These are phyloP conservation scores for Synanthedon vespiformis DNA, from an alignment of 2,888 invertebrate genomes.

Conservation along the genomic window DNA sequence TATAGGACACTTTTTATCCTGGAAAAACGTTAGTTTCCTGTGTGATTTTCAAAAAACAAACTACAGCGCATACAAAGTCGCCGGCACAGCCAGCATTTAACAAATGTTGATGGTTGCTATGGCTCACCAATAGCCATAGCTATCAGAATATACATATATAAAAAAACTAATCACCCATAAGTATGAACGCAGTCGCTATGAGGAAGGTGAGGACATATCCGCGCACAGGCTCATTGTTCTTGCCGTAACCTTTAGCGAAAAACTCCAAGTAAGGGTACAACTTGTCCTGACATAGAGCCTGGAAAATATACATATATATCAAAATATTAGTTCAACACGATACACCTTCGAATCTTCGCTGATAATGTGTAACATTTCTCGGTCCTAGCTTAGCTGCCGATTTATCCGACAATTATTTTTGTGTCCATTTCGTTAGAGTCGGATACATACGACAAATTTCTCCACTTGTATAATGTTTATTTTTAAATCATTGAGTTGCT, in stretches of 20 bases:
- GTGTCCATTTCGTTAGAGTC: too few species aligned
- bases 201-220: slow-evolving; percentile 94
- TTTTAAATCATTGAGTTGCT: too few species aligned
- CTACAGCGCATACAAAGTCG: not conserved
- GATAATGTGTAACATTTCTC: too few species aligned
- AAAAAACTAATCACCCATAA: slow-evolving; percentile 76
- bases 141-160: not conserved
- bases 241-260: slow-evolving; percentile 90
- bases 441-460: too few species aligned
- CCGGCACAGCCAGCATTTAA: not conserved
- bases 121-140: slow-evolving; percentile 2
- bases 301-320: slow-evolving; percentile 2
- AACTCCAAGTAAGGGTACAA: slow-evolving; percentile 91
- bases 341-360: too few species aligned
- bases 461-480: too few species aligned
- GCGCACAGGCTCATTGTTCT: slow-evolving; percentile 85
- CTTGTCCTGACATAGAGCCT: slow-evolving; percentile 93
- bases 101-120: not conserved
- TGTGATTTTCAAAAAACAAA: too few species aligned
- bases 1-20: too few species aligned
- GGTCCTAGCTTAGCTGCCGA: too few species aligned
- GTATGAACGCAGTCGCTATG: slow-evolving; percentile 86
- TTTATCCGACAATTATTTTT: too few species aligned
- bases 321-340: not conserved
- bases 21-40: too few species aligned